Evolutionary conservation across 1,140 invertebrate species (phyloP).

Genomic region (Stegodyphus mimosarum): DNA sequence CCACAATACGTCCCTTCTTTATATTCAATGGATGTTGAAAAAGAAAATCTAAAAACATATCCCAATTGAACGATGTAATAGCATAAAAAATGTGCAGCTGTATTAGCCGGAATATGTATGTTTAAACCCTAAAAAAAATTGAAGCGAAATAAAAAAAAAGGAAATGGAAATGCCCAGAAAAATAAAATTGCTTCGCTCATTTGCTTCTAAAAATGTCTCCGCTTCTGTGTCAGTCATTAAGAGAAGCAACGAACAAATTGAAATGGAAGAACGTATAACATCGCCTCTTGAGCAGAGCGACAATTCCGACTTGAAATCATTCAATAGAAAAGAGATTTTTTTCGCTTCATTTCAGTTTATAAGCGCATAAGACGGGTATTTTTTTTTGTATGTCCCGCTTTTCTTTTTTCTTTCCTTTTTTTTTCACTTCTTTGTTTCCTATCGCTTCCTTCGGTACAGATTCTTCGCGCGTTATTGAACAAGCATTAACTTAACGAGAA

Average conservation of each 20-base stretch:
- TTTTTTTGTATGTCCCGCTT: constrained; percentile 6
- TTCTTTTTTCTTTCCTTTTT: no score
- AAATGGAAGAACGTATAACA: constrained; percentile 23
- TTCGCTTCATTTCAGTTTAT: constrained; percentile 3
- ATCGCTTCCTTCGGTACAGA: constrained; percentile 5
- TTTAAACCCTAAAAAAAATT: no score
- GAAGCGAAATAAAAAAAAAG: no score
- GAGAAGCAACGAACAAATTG: constrained; percentile 39
- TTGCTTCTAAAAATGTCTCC: constrained; percentile 6
- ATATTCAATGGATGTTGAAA: no score
- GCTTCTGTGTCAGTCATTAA: constrained; percentile 23
- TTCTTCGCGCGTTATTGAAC: constrained; percentile 46
- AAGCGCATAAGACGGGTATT: background rate
- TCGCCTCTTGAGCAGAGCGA: background rate
- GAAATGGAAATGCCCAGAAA: no score
- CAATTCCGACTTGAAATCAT: constrained; percentile 4
- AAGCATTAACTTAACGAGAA: constrained; percentile 51
- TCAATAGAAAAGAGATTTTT: constrained; percentile 25
- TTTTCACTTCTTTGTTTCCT: no score
- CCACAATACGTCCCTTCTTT: no score
- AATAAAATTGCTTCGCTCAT: background rate
- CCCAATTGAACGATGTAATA: no score
- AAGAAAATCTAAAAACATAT: no score
- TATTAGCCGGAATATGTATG: background rate
- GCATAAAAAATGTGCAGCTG: background rate